These are phyloP conservation scores for Hyles lineata DNA, from an alignment of 2,888 invertebrate genomes.

Conservation along the genomic window DNA sequence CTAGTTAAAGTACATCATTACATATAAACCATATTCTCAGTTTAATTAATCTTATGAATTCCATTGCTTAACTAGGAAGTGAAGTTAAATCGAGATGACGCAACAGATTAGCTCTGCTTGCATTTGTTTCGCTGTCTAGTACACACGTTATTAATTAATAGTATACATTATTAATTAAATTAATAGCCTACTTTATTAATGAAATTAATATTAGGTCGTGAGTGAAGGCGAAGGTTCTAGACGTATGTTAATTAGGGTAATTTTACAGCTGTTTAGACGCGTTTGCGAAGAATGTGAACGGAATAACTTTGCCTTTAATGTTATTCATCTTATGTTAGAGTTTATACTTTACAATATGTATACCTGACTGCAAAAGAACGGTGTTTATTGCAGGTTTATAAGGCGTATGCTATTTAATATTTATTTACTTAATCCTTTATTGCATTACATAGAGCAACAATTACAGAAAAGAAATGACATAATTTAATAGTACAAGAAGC, in stretches of 20 bases:
- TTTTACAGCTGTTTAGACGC: neutral
- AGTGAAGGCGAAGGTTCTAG: neutral
- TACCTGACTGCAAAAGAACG: no score
- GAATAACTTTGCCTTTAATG: neutral
- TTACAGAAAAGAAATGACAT: no score
- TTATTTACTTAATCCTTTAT: no score
- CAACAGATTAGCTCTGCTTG: conserved; percentile 36
- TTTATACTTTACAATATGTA: no score
- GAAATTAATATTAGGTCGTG: neutral
- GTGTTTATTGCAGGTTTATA: no score
- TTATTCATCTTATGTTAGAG: neutral
- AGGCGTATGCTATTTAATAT: no score
- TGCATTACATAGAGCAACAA: no score
- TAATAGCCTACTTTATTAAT: neutral
- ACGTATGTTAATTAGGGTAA: neutral
- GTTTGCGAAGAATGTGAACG: neutral
- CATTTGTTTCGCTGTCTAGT: conserved; percentile 29
- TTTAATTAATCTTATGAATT: conserved; percentile 39
- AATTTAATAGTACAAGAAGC: no score
- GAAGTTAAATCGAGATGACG: conserved; percentile 27
- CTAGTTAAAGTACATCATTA: conserved; percentile 26
- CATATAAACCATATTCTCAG: conserved; percentile 9
- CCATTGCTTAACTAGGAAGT: conserved; percentile 47
- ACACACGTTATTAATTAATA: neutral
- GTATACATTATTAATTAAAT: neutral